Base-by-base conservation (phyloP, 2,113 vertebrate genomes). In the Cnemophilus loriae region DNA sequence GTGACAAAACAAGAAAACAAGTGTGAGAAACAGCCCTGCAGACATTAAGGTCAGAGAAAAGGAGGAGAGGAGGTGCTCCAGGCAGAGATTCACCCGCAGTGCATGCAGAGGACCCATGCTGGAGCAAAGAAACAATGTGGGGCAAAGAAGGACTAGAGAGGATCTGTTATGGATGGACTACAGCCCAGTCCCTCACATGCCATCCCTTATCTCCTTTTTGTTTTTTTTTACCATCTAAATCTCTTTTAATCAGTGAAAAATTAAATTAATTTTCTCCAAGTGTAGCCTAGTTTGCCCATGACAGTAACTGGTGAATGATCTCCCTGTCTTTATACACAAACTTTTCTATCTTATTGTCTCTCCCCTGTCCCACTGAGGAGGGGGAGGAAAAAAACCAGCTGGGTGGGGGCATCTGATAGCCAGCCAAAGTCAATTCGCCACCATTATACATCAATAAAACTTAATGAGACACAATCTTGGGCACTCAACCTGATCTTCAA, bases 371-470 rank as follows among this genome's bases (percentile, higher is more conserved):
- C 33, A 2, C 3, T 56, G 33, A 60, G 46, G 17, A 55, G 1
- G 0, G 1, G 3, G 5, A 70, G 7, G 24, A 28, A 67, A n/a
- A 50, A 7, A 55, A 9, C n/a, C 1, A 8, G 3, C 26, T 89
- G 27, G 1, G 1, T n/a, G 5, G 5, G 3, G 6, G 1, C 3
- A 9, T 32, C n/a, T 46, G 10, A 9, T 61, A 71, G 16, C 8
- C 39, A 79, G 10, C 4, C 33, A 69, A 65, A 32, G 52, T 57
- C 27, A 81, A 57, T 5, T 28, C 9, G 53, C 3, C 3, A 32
- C 6, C 12, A 30, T 16, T 73, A 86, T 16, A 20, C n/a, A 37
- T 59, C 24, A 44, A 39, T 35, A 82, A 82, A 83, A 33, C 4
- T 8, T 44, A 2, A 16, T 27, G 16, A 68, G 30, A 79, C 8